Conservation (phyloP, 2,113 vertebrate genomes). For the Heloderma charlesbogerti region DNA sequence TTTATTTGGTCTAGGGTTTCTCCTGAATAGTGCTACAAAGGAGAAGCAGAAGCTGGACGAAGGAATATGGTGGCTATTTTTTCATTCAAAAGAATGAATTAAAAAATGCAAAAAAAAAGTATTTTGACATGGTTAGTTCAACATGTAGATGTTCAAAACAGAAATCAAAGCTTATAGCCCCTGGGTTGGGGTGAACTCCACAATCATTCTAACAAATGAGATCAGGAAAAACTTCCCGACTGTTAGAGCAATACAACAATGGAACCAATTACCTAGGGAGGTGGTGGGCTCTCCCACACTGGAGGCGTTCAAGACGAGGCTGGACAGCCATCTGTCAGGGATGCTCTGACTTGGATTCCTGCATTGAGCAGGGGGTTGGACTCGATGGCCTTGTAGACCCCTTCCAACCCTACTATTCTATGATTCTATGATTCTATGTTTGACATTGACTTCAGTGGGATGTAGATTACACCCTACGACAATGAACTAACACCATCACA, state of each 20-base stretch:
- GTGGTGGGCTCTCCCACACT: no score
- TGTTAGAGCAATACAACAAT: no score
- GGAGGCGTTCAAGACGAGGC: no score
- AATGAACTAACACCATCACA: not conserved
- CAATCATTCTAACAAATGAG: not conserved
- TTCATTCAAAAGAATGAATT: not conserved
- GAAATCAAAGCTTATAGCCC: not conserved
- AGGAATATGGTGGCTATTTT: not conserved
- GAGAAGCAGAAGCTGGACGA: not conserved
- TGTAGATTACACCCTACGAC: not conserved
- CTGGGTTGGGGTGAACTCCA: not conserved
- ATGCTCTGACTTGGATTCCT: no score
- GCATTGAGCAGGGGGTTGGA: no score
- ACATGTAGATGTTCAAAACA: not conserved
- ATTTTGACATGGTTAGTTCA: not conserved
- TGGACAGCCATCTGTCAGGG: no score
- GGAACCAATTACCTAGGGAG: no score
- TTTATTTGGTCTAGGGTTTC: not conserved
- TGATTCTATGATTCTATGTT: not conserved
- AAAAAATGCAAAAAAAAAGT: not conserved
- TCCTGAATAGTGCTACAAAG: not conserved
- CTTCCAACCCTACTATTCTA: no score
- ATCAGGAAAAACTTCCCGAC: no score
- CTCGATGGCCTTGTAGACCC: no score
- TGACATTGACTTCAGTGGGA: not conserved